Evolutionary conservation across 35 echinoderm and acorn worm genomes (phyloP).

Genomic region (Eucidaris tribuloides): DNA sequence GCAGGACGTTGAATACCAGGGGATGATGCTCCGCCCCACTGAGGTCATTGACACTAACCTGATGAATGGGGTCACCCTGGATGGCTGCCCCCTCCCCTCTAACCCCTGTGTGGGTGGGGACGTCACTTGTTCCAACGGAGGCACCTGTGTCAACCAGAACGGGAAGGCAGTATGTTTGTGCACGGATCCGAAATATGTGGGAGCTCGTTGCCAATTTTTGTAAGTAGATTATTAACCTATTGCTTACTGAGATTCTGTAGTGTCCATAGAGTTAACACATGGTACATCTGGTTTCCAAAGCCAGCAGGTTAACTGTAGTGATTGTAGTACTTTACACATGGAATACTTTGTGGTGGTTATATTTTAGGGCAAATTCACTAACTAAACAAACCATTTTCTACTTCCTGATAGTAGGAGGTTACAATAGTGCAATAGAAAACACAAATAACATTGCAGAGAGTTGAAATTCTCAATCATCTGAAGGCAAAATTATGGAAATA

Average conservation of each 20-base stretch:
- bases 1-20: neutral
- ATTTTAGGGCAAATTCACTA: no score
- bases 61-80: conserved; percentile 12
- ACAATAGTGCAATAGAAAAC: no score
- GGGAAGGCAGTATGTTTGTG: neutral
- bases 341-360: no score
- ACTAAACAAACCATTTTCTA: no score
- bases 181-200: conserved; percentile 1
- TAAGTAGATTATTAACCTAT: neutral
- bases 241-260: neutral
- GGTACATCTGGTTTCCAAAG: neutral
- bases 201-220: conserved; percentile 24
- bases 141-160: conserved; percentile 4
- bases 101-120: conserved; percentile 24
- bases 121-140: conserved; percentile 4
- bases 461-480: no score
- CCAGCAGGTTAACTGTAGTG: no score
- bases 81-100: neutral
- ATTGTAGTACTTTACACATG: no score
- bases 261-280: neutral
- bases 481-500: no score
- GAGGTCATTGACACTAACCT: neutral
- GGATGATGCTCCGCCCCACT: neutral
- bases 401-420: no score
- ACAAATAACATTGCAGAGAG: no score